Base-by-base conservation (phyloP, 2,888 invertebrate species). In the Ormyrus rosae region DNA sequence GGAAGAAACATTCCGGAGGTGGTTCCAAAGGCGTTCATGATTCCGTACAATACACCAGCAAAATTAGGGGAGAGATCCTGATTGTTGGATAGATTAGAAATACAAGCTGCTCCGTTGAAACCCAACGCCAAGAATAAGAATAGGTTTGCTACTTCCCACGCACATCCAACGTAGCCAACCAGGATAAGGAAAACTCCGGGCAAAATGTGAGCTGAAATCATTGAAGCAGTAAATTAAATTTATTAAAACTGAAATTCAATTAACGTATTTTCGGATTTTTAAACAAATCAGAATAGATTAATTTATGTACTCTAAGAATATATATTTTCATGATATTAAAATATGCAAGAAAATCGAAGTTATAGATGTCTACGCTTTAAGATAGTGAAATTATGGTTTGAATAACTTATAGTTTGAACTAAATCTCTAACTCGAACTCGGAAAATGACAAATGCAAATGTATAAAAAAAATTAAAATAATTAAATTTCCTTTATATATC, bases 21-120 rank as follows among this genome's bases (percentile, higher is more conserved):
- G 69, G 94, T 93, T 19, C 95, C 96, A 81, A 95, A 90, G 79
- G 95, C 94, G 87, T 95, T 96, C 74, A 95, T 95, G 1, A 95
- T 93, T 6, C 95, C 95, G 84, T 95, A 94, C 9, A 96, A 88
- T 11, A 95, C 94, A 60, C 95, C 96, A 2, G 95, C 95, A 86
- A 93, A 96, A 85, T 94, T 95, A 0, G 96, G 95, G 0, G 96
- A 93, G 77, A 96, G 89, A 89, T 95, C 95, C 91, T 96, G 94
- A 68, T 89, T 90, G 80, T 89, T 90, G 3, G 88, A 86, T 93
- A 91, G 56, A 90, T 89, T 85, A 84, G 89, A 87, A 92, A 91
- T 89, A 92, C 94, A 91, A 81, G 94, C 88, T 85, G 87, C 84
- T 85, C 90, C 88, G 69, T 90, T 90, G 79, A 89, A 90, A 2